Evolutionary conservation across 2,888 invertebrate species (phyloP), one percentile per base, ranked within the genome.

Genomic region (Microdon myrmicae): DNA sequence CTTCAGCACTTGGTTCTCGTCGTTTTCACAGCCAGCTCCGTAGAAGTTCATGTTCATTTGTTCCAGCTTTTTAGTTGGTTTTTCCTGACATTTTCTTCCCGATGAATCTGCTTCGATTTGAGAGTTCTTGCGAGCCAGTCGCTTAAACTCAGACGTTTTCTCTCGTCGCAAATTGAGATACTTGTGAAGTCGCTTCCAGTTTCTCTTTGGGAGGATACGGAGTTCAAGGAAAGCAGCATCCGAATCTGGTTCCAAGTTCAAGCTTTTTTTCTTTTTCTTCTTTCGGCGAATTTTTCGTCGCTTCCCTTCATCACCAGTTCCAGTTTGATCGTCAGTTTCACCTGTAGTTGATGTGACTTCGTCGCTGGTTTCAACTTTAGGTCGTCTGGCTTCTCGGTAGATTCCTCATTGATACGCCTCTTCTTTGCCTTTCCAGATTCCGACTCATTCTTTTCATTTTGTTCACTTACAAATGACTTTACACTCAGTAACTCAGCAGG

Each of bases 101-200:
- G 9, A 32, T 13, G 13, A 8, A 0, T 49, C 45, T 12, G 29
- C 35, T 1, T 67, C 54, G 7, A 35, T 31, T 8, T 54, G 59
- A 1, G 44, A 34, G 23, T 49, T 58, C 5, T 79, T 75, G 69
- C 83, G 83, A 19, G 88, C 73, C 68, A 85, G 83, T 6, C 82
- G 79, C 72, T 91, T 92, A 43, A 94, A 77, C 69, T 88, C 86
- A 38, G 87, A 86, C 86, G 93, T 89, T 73, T 90, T 90, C 68
- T 87, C 86, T 69, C 88, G 86, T 77, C 96, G 96, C 47, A 92
- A 81, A 72, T 90, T 87, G 37, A 96, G 82, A 74, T 96, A 96
- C 72, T 90, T 89, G 74, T 94, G 93, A 67, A 94, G 81, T 14
- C 85, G 83, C 73, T 92, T 90, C 96, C 96, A 96, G 72, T 92